phyloP scores from a whole-genome alignment of 2,888 invertebrate species.

The Watsonalla binaria region DNA sequence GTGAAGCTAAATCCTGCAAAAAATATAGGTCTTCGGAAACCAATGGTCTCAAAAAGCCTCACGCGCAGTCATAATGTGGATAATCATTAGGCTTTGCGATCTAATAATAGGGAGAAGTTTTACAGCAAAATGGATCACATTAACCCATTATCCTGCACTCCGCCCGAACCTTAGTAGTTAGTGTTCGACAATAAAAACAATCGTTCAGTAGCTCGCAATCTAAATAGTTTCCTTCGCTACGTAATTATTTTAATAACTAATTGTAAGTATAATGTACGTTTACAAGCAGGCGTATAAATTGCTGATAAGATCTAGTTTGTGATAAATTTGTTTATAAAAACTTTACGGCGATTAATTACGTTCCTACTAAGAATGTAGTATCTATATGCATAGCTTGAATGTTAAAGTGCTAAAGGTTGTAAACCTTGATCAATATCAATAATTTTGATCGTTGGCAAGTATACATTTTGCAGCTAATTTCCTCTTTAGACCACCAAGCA shows the following conservation, averaged over 20 bases:
- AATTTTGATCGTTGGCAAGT: too few relatives aligned
- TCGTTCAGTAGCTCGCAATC: not conserved
- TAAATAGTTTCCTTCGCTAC: not conserved
- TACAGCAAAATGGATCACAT: constrained; percentile 34
- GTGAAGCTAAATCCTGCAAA: constrained; percentile 2
- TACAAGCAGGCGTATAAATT: too few relatives aligned
- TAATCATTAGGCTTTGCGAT: constrained; percentile 24
- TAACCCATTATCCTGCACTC: constrained; percentile 30
- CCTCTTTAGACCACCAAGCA: too few relatives aligned
- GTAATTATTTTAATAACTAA: not conserved
- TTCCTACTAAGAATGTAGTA: too few relatives aligned
- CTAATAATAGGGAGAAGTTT: constrained; percentile 29
- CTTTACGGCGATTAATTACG: too few relatives aligned
- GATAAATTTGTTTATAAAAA: too few relatives aligned
- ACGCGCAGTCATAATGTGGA: constrained; percentile 13
- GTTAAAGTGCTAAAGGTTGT: too few relatives aligned
- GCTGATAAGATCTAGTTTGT: too few relatives aligned
- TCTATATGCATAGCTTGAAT: too few relatives aligned
- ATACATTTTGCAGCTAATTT: too few relatives aligned
- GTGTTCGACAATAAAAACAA: not conserved
- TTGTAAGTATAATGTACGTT: too few relatives aligned
- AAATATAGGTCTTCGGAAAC: constrained; percentile 11
- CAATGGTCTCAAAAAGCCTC: constrained; percentile 6
- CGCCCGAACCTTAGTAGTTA: not conserved
- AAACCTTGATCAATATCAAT: too few relatives aligned